Evolutionary conservation across 1,140 invertebrate genomes (phyloP).

Genomic region (Protaetia brevitarsis): DNA sequence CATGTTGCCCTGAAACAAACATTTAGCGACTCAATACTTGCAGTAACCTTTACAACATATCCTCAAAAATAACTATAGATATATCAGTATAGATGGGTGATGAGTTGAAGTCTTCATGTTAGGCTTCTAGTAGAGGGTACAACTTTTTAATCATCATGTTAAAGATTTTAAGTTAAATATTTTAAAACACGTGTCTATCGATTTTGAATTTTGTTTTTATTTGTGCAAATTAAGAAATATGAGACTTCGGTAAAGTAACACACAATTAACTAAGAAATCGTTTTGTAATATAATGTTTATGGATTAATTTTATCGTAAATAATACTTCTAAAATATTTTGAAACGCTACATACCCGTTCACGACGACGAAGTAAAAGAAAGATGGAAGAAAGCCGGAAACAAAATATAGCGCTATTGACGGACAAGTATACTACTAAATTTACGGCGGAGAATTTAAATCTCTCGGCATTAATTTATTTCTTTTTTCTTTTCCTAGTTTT

Average conservation of each 20-base stretch:
- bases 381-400: no score
- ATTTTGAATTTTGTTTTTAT: not conserved
- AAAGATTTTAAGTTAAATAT: not conserved
- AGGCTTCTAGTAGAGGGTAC: constrained; percentile 18
- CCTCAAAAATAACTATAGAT: not conserved
- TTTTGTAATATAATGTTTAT: no score
- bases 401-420: no score
- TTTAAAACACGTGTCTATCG: constrained; percentile 5
- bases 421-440: no score
- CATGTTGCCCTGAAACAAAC: constrained; percentile 53
- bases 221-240: not conserved
- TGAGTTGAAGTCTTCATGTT: constrained; percentile 13
- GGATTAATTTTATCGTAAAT: not conserved
- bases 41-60: not conserved
- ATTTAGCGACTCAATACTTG: not conserved
- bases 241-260: no score
- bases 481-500: no score
- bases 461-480: no score
- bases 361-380: no score
- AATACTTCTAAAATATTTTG: not conserved
- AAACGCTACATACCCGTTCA: no score
- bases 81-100: constrained; percentile 1
- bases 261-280: no score
- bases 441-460: no score
- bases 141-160: not conserved